phyloP scores from a whole-genome alignment of 2,113 vertebrate species.

The Pollachius pollachius region DNA sequence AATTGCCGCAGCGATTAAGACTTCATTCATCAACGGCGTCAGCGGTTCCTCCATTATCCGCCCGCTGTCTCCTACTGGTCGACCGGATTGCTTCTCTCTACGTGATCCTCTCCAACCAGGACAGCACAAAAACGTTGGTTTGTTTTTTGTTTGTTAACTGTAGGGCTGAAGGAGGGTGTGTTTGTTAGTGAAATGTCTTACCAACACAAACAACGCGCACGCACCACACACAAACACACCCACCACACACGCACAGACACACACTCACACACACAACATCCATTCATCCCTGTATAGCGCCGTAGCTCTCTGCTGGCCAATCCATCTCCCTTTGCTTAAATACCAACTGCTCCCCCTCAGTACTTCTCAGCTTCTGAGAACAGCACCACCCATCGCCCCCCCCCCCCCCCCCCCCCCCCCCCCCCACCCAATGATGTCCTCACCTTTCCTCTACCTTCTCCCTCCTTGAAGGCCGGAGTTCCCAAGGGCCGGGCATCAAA shows the following conservation, averaged over 20 bases:
- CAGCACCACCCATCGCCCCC: not conserved
- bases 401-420: constrained; percentile 1
- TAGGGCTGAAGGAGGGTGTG: too few species aligned
- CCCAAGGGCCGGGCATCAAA: constrained; percentile 43
- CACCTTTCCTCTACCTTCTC: constrained; percentile 12
- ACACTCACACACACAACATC: constrained; percentile 1
- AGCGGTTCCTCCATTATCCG: not conserved
- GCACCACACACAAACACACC: too few species aligned
- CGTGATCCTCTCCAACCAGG: too few species aligned
- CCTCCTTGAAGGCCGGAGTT: not conserved
- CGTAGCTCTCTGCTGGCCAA: constrained; percentile 27
- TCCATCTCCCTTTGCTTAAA: constrained; percentile 30
- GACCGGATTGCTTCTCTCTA: too few species aligned
- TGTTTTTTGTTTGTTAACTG: too few species aligned
- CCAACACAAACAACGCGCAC: too few species aligned
- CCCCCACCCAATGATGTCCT: not conserved
- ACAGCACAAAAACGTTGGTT: too few species aligned
- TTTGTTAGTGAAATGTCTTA: too few species aligned
- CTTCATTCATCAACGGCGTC: constrained; percentile 34
- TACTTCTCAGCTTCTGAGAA: too few species aligned
- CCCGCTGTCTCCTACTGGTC: too few species aligned
- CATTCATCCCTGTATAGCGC: constrained; percentile 30
- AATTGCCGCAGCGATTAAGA: constrained; percentile 14
- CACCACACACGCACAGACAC: too few species aligned
- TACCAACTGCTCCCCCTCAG: too few species aligned